A percentile compares a stretch with the other conserved stretches of the same genome.
Evolutionary conservation across 2,113 vertebrate species (phyloP).

Genomic region (Lutjanus erythropterus): DNA sequence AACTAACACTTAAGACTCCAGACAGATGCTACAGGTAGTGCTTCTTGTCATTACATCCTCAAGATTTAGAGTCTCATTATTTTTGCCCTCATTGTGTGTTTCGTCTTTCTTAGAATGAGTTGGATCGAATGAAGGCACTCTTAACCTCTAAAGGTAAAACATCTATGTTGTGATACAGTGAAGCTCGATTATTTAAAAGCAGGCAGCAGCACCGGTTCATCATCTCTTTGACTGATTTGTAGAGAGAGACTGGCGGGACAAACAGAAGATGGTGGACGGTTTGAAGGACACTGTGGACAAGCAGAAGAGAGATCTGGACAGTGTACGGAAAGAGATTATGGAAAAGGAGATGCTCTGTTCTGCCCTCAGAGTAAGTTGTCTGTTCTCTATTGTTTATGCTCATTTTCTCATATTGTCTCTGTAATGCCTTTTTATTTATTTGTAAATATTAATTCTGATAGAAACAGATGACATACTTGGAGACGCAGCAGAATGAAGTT

Average conservation of each 20-base stretch:
- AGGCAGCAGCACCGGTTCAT: not conserved
- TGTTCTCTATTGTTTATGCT: not conserved
- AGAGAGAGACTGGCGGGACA: constrained; percentile 92
- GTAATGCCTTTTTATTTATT: not conserved
- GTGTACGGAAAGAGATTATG: constrained; percentile 84
- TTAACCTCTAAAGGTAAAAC: constrained; percentile 90
- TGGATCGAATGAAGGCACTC: constrained; percentile 87
- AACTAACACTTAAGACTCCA: too few relatives aligned
- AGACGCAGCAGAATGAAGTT: constrained; percentile 89
- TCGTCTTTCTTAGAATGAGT: constrained; percentile 90
- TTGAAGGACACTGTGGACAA: constrained; percentile 89
- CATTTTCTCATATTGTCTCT: not conserved
- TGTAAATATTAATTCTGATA: constrained; percentile 63
- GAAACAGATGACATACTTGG: constrained; percentile 96
- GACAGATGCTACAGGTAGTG: not conserved
- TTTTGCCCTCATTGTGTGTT: not conserved
- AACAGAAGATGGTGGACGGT: constrained; percentile 85
- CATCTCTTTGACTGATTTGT: constrained; percentile 44
- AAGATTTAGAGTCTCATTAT: not conserved
- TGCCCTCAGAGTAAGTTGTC: constrained; percentile 88
- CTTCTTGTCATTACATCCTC: not conserved
- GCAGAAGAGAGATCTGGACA: constrained; percentile 89
- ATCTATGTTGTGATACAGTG: accelerated
- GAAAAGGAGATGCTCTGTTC: constrained; percentile 92
- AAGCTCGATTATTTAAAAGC: not conserved